These are phyloP conservation scores for Vidua macroura DNA, from an alignment of 2,113 vertebrate species.

Conservation along the genomic window DNA sequence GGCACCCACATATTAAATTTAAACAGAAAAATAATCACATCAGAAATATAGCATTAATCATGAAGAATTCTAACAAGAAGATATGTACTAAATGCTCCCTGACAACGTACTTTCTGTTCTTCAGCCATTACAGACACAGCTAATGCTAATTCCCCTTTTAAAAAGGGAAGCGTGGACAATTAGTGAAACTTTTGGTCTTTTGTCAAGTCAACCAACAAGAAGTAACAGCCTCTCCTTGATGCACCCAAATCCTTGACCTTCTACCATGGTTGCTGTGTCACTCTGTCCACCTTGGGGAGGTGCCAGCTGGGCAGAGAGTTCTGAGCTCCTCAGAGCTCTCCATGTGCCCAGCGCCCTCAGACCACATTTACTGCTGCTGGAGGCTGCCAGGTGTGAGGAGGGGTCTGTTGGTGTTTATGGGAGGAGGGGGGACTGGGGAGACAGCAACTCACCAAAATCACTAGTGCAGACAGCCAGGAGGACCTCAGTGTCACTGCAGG, in stretches of 20 bases:
- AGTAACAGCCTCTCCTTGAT: neutral
- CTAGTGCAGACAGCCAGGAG: slow-evolving; percentile 93
- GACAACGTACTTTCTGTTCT: neutral
- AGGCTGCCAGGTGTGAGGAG: neutral
- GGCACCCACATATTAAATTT: neutral
- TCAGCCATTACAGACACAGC: neutral
- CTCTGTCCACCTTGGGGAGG: neutral
- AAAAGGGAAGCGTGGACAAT: slow-evolving; percentile 4
- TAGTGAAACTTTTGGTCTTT: slow-evolving; percentile 3
- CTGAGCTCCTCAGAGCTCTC: neutral
- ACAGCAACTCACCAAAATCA: slow-evolving; percentile 89
- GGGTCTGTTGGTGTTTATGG: neutral
- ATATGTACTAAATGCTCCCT: neutral
- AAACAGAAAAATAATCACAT: neutral
- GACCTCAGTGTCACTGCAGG: slow-evolving; percentile 89
- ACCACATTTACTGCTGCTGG: neutral
- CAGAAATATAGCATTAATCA: neutral
- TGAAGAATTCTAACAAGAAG: neutral
- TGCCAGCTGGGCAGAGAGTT: neutral
- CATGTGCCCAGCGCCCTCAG: neutral
- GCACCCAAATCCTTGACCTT: neutral
- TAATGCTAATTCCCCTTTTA: neutral
- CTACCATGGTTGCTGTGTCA: neutral
- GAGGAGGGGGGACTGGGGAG: neutral
- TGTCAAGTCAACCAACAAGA: neutral